These are phyloP conservation scores for Pygmarrhopalites habei DNA, from an alignment of 1,140 invertebrate species.

Conservation along the genomic window DNA sequence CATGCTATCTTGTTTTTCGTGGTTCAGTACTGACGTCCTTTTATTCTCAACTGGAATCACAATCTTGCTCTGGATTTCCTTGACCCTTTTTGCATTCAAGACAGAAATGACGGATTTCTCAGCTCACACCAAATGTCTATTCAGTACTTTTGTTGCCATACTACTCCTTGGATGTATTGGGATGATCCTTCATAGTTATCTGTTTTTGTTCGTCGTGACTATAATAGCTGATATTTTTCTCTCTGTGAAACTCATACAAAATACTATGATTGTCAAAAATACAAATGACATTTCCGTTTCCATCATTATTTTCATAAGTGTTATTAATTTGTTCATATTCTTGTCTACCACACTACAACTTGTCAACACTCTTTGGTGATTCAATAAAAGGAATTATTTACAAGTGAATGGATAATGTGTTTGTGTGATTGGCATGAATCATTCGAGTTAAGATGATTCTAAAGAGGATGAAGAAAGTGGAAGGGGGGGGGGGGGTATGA, in stretches of 20 bases:
- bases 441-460: no score
- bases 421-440: no score
- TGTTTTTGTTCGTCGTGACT: conserved; percentile 20
- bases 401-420: no score
- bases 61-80: neutral
- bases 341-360: neutral
- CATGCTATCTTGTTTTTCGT: no score
- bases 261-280: conserved; percentile 60
- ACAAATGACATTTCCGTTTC: neutral
- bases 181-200: no score
- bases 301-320: neutral
- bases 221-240: conserved; percentile 59
- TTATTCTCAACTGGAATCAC: neutral
- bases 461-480: no score
- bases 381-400: no score
- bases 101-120: neutral
- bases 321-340: neutral
- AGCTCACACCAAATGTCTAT: neutral
- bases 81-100: conserved; percentile 1
- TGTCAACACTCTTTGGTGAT: neutral
- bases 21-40: neutral
- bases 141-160: no score
- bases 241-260: conserved; percentile 78
- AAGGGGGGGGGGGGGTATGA: no score
- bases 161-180: no score